Evolutionary conservation across 2,797 vertebrate genomes (phyloP), one percentile per base, ranked within the genome.

Genomic region (Naso thynnoides): DNA sequence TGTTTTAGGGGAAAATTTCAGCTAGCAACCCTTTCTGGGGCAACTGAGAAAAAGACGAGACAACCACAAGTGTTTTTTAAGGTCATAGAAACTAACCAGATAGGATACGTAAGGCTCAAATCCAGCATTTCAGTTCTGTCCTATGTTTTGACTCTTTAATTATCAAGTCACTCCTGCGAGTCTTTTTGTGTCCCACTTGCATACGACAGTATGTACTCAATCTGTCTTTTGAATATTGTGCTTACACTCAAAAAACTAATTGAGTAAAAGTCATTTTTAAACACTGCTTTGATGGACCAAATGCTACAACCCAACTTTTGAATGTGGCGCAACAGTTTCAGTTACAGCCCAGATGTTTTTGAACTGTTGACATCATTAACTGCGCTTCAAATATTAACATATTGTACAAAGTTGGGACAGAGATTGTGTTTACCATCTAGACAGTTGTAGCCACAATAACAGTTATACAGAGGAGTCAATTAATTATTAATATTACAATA

Each of bases 111-210:
- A 52, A 86, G 81, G 84, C 75, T 90, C 70, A 76, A 88, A 88
- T 85, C 89, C 88, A 93, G 88, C 85, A 88, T 88, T 76, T 89
- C 27, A 53, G 67, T 67, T 57, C 55, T 18, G 45, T 68, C 53
- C 54, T 60, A 60, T 64, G 57, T 63, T 71, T 26, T 19, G 10
- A 72, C 61, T 77, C 50, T 71, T 56, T 72, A 69, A 62, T 42
- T 50, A 68, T 45, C 38, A 70, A 68, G 70, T 81, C 48, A 62
- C 56, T 33, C 18, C 23, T 47, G 73, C 33, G 55, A 41, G 71
- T 53, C 14, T 14, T n/a, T n/a, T 13, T 48, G 53, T 61, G 49
- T 73, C 70, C 66, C 56, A 78, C 62, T 83, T 76, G 2, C 16
- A 63, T 52, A 39, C 33, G n/a, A n/a, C n/a, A n/a, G n/a, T 26